phyloP scores from a whole-genome alignment of 2,113 vertebrate genomes.

The Callithrix jacchus region DNA sequence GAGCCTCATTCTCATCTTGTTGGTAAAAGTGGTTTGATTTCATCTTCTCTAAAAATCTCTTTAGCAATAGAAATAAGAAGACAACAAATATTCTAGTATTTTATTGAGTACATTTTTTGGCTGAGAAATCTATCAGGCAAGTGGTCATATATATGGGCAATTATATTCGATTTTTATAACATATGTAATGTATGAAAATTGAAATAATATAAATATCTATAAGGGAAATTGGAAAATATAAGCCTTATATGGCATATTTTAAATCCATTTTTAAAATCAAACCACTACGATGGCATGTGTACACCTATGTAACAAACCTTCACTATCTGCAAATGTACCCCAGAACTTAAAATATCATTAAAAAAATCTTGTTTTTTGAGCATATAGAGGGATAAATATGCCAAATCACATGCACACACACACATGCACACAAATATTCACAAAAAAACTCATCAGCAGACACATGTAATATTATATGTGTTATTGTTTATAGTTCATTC shows the following conservation, averaged over 20 bases:
- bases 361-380: background rate
- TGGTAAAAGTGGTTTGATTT: background rate
- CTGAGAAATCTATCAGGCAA: background rate
- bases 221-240: background rate
- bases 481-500: background rate
- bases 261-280: background rate
- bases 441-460: background rate
- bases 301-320: too few relatives aligned
- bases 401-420: background rate
- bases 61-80: background rate
- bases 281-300: too few relatives aligned
- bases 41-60: constrained; percentile 6
- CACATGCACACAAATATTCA: background rate
- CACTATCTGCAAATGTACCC: too few relatives aligned
- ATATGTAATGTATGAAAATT: background rate
- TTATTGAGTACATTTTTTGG: background rate
- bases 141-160: background rate
- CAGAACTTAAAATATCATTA: too few relatives aligned
- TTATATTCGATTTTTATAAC: constrained; percentile 5
- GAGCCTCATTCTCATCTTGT: background rate
- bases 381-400: background rate
- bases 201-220: background rate
- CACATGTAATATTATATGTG: background rate
- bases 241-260: background rate
- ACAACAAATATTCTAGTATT: background rate